Conservation (phyloP, 2,888 invertebrate species). For the Diarsia dahlii region DNA sequence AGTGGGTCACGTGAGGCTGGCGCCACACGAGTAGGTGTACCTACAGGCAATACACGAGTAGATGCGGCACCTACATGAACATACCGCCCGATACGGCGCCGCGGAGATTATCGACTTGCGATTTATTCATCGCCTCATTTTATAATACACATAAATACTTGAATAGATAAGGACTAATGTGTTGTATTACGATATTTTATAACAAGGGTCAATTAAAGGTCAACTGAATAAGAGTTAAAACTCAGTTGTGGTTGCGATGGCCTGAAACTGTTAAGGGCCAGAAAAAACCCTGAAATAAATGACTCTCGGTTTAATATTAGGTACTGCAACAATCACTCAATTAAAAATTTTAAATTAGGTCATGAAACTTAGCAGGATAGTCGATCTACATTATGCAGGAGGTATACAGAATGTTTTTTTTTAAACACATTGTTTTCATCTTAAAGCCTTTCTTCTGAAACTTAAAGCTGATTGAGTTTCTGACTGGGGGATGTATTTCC, state of each 20-base stretch:
- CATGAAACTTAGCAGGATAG: too few species aligned
- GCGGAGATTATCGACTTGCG: slow-evolving; percentile 23
- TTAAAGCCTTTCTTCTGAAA: too few species aligned
- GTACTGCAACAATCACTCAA: too few species aligned
- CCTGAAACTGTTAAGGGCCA: background rate
- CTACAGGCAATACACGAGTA: background rate
- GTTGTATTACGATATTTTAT: background rate
- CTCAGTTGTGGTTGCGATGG: background rate
- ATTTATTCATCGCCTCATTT: slow-evolving; percentile 39
- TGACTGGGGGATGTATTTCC: too few species aligned
- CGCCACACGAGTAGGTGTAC: slow-evolving; percentile 45
- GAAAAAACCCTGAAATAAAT: too few species aligned
- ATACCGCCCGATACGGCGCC: slow-evolving; percentile 11
- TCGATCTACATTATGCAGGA: too few species aligned
- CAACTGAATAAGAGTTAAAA: background rate
- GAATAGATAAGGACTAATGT: slow-evolving; percentile 48
- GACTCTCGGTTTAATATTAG: too few species aligned
- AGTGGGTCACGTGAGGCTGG: slow-evolving; percentile 50
- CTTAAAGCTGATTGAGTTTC: too few species aligned
- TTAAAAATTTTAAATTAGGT: too few species aligned
- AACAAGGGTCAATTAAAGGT: slow-evolving; percentile 15
- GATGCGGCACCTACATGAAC: background rate
- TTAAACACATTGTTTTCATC: too few species aligned
- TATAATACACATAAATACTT: slow-evolving; percentile 25
- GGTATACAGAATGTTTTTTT: too few species aligned